Conservation (phyloP, 2,888 invertebrate species). For the Agriopis marginaria region DNA sequence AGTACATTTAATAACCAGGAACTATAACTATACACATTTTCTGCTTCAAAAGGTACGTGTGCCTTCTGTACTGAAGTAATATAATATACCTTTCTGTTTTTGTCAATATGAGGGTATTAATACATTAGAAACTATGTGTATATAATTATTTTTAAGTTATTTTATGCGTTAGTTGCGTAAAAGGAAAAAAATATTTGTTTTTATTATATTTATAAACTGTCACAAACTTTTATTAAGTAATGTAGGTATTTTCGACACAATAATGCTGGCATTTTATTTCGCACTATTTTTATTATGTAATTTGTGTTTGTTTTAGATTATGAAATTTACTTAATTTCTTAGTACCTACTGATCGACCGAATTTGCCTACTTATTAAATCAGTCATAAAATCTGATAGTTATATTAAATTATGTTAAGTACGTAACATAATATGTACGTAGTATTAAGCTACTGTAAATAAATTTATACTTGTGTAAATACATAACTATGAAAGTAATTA, state of each 20-base stretch:
- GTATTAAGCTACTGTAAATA: conserved; percentile 6
- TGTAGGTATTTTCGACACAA: conserved; percentile 5
- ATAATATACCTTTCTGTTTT: conserved; percentile 20
- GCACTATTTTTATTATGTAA: conserved; percentile 5
- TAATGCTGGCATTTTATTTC: conserved; percentile 11
- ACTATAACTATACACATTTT: conserved; percentile 8
- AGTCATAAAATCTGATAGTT: conserved; percentile 23
- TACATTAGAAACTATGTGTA: conserved; percentile 68
- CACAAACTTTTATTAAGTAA: conserved; percentile 2
- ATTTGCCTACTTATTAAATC: conserved; percentile 23
- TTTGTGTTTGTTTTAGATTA: conserved; percentile 5
- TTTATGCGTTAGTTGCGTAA: conserved; percentile 14
- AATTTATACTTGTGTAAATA: conserved; percentile 7
- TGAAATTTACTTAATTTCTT: conserved; percentile 6
- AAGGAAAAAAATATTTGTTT: not conserved
- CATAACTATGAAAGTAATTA: not conserved
- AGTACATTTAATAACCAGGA: conserved; percentile 11
- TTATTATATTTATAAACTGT: not conserved
- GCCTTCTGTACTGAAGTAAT: conserved; percentile 74
- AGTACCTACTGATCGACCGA: conserved; percentile 16
- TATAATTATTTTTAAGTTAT: conserved; percentile 40
- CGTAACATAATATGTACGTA: not conserved
- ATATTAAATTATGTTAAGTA: conserved; percentile 16
- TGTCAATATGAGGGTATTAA: conserved; percentile 76
- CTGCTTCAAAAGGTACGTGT: conserved; percentile 78